A percentile compares a stretch with the other conserved stretches of the same genome.
These are phyloP conservation scores for Epirrita christyi DNA, from an alignment of 2,888 invertebrate species.

Conservation along the genomic window DNA sequence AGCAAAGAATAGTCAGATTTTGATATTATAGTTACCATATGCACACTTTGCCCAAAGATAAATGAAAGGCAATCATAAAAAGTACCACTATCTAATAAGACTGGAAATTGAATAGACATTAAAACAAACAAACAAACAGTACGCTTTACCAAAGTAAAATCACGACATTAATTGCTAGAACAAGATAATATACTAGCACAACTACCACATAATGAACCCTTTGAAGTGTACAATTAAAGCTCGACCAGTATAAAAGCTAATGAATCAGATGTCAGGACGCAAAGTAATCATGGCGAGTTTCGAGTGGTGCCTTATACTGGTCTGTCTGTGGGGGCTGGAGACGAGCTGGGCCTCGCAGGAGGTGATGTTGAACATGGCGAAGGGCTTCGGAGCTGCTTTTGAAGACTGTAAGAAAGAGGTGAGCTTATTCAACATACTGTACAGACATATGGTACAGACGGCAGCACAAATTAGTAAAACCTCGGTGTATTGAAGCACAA, in stretches of 20 bases:
- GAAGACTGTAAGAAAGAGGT: conserved; percentile 69
- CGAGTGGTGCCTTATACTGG: conserved; percentile 6
- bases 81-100: too few species aligned
- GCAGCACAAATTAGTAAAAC: neutral
- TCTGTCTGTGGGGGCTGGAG: conserved; percentile 13
- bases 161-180: neutral
- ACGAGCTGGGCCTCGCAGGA: conserved; percentile 54
- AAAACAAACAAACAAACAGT: neutral
- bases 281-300: conserved; percentile 12
- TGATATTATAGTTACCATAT: too few species aligned
- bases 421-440: conserved; percentile 17
- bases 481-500: too few species aligned
- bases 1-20: too few species aligned
- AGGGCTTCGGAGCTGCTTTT: conserved; percentile 57
- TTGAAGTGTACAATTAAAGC: conserved; percentile 14
- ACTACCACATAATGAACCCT: neutral
- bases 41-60: too few species aligned
- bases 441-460: too few species aligned
- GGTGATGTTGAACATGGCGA: conserved; percentile 60
- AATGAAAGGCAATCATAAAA: too few species aligned
- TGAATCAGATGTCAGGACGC: neutral
- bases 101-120: too few species aligned
- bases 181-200: neutral
- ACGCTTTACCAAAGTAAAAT: neutral
- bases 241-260: conserved; percentile 3